Evolutionary conservation across 2,797 vertebrate genomes (phyloP).

Genomic region (Acrocephalus scirpaceus): DNA sequence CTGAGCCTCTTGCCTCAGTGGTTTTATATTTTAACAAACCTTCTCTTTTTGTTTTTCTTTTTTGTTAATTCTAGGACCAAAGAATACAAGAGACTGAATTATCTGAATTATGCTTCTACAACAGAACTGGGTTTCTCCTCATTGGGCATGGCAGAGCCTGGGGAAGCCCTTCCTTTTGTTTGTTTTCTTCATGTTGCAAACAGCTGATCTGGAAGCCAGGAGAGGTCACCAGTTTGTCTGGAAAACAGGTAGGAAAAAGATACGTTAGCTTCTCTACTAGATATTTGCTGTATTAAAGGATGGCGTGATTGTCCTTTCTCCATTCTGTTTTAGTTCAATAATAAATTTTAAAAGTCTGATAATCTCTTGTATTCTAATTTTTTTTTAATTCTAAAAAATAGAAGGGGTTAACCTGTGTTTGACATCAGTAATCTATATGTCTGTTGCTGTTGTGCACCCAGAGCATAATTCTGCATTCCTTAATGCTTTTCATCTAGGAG

Average conservation of each 20-base stretch:
- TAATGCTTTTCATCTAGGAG: neutral
- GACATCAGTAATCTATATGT: neutral
- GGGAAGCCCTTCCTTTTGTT: conserved; percentile 79
- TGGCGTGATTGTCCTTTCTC: neutral
- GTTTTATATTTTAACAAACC: neutral
- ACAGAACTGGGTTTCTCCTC: conserved; percentile 81
- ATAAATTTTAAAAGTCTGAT: neutral
- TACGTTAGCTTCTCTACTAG: neutral
- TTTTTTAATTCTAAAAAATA: neutral
- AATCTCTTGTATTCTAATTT: neutral
- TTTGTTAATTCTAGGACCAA: conserved; percentile 81
- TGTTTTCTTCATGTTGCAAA: conserved; percentile 80
- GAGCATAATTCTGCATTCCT: neutral
- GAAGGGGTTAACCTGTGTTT: neutral
- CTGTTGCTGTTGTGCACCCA: neutral
- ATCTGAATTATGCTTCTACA: conserved; percentile 93
- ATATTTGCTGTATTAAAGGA: neutral
- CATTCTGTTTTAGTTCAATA: neutral
- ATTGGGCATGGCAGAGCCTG: conserved; percentile 80
- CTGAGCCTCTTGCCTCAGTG: neutral
- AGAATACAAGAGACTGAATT: conserved; percentile 78
- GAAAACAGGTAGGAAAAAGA: conserved; percentile 89
- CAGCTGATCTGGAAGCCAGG: conserved; percentile 82
- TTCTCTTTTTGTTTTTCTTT: neutral
- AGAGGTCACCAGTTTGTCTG: conserved; percentile 88